Percentiles rank a stretch among this genome's conserved stretches.
These are phyloP conservation scores for Lysiphlebus fabarum DNA, from an alignment of 1,140 invertebrate genomes.

Conservation along the genomic window DNA sequence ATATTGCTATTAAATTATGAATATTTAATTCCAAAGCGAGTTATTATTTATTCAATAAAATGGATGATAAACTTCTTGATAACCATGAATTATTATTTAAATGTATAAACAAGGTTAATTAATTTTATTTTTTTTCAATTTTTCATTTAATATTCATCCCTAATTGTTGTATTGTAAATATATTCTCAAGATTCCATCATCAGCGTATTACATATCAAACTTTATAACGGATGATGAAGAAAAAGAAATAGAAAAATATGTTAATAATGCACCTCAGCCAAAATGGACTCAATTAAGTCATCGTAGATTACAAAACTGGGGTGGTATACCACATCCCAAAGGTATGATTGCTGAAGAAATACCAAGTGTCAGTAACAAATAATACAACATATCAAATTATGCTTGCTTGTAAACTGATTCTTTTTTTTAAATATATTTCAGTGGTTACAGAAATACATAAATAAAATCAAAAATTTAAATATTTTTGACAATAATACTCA, in stretches of 20 bases:
- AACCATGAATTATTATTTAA: too few relatives aligned
- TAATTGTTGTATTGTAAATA: not conserved
- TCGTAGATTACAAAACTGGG: constrained; percentile 93
- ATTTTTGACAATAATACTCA: constrained; percentile 71
- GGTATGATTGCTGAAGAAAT: constrained; percentile 93
- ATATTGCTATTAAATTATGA: constrained; percentile 5
- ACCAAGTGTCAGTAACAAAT: too few relatives aligned
- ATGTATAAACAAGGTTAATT: too few relatives aligned
- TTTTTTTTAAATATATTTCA: constrained; percentile 44
- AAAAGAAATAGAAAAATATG: constrained; percentile 64
- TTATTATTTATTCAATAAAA: too few relatives aligned
- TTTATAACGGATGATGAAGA: constrained; percentile 87
- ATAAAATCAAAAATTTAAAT: constrained; percentile 69
- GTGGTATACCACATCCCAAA: constrained; percentile 86
- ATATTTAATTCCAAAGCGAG: not conserved
- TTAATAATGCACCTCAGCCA: constrained; percentile 82
- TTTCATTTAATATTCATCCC: not conserved
- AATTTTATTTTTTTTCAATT: not conserved
- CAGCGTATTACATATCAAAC: constrained; percentile 85
- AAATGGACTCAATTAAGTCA: constrained; percentile 94
- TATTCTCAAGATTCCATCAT: constrained; percentile 62
- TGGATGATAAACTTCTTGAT: too few relatives aligned
- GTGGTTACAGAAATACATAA: constrained; percentile 77
- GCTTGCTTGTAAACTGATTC: not conserved
- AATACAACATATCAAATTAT: not conserved